Conservation (phyloP, 2,888 invertebrate species). For the Nebria brevicollis region DNA sequence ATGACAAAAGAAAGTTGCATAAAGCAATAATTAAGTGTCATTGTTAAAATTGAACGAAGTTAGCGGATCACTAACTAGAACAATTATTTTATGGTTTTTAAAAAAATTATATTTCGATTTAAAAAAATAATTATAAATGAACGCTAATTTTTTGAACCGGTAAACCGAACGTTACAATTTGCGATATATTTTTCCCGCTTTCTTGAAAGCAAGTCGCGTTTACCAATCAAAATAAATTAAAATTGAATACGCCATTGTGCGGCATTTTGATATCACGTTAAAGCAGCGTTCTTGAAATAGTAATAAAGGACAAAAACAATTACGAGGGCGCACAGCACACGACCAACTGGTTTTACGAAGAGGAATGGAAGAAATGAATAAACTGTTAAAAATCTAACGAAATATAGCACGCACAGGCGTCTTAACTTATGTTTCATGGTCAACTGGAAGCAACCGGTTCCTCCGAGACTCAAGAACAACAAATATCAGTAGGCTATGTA, state of each 20-base stretch:
- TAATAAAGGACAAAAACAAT: conserved; percentile 6
- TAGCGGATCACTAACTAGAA: no score
- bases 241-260: neutral
- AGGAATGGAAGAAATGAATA: neutral
- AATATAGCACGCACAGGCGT: conserved; percentile 21
- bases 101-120: no score
- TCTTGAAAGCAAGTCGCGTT: no score
- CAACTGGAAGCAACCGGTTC: conserved; percentile 17
- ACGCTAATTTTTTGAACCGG: no score
- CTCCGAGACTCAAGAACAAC: neutral
- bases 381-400: conserved; percentile 19
- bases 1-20: conserved; percentile 4
- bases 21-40: conserved; percentile 2
- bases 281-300: neutral
- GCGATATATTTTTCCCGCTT: no score
- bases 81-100: no score
- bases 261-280: neutral
- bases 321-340: conserved; percentile 14
- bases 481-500: neutral
- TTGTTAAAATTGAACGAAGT: neutral
- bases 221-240: no score
- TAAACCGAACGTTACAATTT: no score
- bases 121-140: no score
- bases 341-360: conserved; percentile 11
- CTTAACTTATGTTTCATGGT: conserved; percentile 12